Percentiles rank a stretch among this genome's conserved stretches.
These are phyloP conservation scores for Cheilinus undulatus DNA, from an alignment of 2,113 vertebrate species.

Conservation along the genomic window DNA sequence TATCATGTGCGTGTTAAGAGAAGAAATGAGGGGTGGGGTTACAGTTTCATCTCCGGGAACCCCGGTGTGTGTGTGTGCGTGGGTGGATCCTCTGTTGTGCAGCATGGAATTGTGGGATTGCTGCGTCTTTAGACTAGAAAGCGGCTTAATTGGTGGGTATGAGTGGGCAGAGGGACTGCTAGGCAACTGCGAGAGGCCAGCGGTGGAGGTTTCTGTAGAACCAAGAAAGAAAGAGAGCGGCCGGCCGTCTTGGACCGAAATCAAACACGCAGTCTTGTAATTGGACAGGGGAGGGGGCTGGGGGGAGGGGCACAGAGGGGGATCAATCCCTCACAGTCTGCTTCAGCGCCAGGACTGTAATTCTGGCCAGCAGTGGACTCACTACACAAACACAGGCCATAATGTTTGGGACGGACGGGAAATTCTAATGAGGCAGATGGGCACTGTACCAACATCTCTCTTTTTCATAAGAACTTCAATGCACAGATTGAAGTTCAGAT, in stretches of 20 bases:
- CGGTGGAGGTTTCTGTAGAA: slow-evolving; percentile 38
- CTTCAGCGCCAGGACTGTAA: slow-evolving; percentile 40
- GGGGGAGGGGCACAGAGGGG: slow-evolving; percentile 21
- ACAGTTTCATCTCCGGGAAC: background rate
- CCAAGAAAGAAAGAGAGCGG: slow-evolving; percentile 11
- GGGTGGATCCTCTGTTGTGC: slow-evolving; percentile 32
- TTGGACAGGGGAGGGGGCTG: slow-evolving; percentile 30
- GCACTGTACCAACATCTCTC: slow-evolving; percentile 15
- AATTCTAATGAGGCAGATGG: slow-evolving; percentile 62
- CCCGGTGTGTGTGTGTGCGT: slow-evolving; percentile 11
- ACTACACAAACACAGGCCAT: slow-evolving; percentile 7
- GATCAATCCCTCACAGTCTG: slow-evolving; percentile 44
- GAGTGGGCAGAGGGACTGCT: slow-evolving; percentile 61
- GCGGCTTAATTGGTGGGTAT: slow-evolving; percentile 50
- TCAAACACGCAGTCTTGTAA: slow-evolving; percentile 53
- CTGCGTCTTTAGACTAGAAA: slow-evolving; percentile 53
- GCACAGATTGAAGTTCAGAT: slow-evolving; percentile 51
- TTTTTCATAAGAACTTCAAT: slow-evolving; percentile 40
- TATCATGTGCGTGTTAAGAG: slow-evolving; percentile 8
- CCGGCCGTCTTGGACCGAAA: slow-evolving; percentile 33
- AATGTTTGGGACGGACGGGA: slow-evolving; percentile 31
- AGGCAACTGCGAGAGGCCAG: slow-evolving; percentile 28
- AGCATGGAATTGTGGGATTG: slow-evolving; percentile 44
- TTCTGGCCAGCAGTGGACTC: slow-evolving; percentile 27
- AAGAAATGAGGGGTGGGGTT: background rate